Evolutionary conservation across 2,888 invertebrate species (phyloP), one percentile per base, ranked within the genome.

Genomic region (Pseudeuparius sepicola): DNA sequence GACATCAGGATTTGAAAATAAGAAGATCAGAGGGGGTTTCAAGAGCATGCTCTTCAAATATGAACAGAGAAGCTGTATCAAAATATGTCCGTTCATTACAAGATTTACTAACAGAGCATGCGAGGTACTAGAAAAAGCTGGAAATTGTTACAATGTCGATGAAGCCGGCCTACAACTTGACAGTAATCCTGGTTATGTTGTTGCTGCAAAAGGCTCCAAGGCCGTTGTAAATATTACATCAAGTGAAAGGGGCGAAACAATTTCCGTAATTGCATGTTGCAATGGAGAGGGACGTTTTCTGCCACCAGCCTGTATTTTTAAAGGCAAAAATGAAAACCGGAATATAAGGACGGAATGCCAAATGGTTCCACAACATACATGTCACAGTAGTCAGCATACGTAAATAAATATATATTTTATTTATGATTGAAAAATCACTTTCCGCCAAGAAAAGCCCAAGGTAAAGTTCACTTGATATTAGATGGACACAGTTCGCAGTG

Each of bases 251-350:
- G 33, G 33, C 12, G 33, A 33, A 14, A 33, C 33, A 3, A 33
- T 33, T 5, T 24, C 25, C 11, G 33, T 24, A 11, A 33, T 33
- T 17, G 25, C 33, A 4, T 33, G 33, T 14, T 47, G 32, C 24
- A 38, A 37, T 24, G 41, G 24, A n/a, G 41, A 40, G 24, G 40
- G 37, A 6, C 14, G n/a, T 11, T 40, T 37, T 14, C 40, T 15
- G n/a, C 36, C 38, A 14, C 42, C 43, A 10, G 24, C 15, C 14
- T 41, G 29, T 13, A 40, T 45, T 12, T 37, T 44, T 16, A 43
- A 49, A 25, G 42, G 43, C 3, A 43, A 40, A 40, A 45, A 41
- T 25, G n/a, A n/a, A n/a, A n/a, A n/a, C n/a, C n/a, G n/a, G n/a
- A 42, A 31, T 27, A 45, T 15, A 6, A 29, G 17, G 43, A 46